phyloP scores from a whole-genome alignment of 2,113 vertebrate genomes.

The Promerops cafer region DNA sequence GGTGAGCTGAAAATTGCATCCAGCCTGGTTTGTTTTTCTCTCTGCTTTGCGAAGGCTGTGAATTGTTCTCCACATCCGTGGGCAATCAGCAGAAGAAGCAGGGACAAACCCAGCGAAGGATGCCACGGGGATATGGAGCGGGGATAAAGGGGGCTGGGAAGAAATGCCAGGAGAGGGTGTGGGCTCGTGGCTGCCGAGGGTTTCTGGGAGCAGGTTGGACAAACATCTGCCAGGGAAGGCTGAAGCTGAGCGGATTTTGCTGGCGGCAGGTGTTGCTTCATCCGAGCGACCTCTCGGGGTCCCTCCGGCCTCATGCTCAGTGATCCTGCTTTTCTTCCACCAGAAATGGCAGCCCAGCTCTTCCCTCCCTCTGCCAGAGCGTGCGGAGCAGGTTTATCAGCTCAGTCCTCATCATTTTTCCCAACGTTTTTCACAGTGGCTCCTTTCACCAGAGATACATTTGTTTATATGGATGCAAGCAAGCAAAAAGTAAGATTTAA shows the following conservation, averaged over 20 bases:
- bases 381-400: neutral
- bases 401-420: neutral
- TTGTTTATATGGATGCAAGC: accelerated
- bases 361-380: neutral
- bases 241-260: neutral
- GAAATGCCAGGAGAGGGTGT: neutral
- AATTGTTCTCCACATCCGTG: neutral
- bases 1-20: neutral
- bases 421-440: neutral
- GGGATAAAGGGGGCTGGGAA: neutral
- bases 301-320: neutral
- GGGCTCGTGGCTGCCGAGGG: accelerated
- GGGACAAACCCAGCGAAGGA: accelerated
- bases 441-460: neutral
- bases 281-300: neutral
- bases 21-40: neutral
- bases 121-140: accelerated
- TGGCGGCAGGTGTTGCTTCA: neutral
- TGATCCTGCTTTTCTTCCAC: neutral
- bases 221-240: neutral
- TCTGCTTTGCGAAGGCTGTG: neutral
- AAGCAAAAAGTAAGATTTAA: neutral
- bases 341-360: neutral
- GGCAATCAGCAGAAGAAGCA: neutral
- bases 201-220: neutral